Percentiles rank a stretch among this genome's conserved stretches.
Conservation (phyloP, 2,888 invertebrate genomes). For the Shargacucullia verbasci region DNA sequence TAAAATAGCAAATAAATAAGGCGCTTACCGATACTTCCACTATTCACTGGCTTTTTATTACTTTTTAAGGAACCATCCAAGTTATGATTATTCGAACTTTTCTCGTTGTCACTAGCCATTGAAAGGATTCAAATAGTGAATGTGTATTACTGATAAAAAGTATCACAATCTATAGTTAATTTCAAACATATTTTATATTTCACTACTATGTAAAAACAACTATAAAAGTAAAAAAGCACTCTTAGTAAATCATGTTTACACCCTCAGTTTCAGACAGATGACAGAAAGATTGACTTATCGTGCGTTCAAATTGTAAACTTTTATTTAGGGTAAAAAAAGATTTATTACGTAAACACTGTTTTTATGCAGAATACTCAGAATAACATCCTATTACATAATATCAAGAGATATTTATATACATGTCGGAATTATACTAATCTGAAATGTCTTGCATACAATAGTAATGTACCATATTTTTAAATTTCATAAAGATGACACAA, state of each 20-base stretch:
- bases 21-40: conserved; percentile 76
- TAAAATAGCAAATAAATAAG: conserved; percentile 6
- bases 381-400: no score
- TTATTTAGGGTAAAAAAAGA: no score
- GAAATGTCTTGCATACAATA: no score
- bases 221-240: conserved; percentile 67
- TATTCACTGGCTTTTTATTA: conserved; percentile 76
- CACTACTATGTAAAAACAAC: conserved; percentile 53
- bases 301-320: no score
- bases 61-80: conserved; percentile 81
- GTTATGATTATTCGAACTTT: conserved; percentile 84
- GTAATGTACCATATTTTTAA: no score
- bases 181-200: conserved; percentile 47
- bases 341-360: no score
- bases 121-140: conserved; percentile 70
- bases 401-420: no score
- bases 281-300: conserved; percentile 33
- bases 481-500: no score
- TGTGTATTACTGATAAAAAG: conserved; percentile 25
- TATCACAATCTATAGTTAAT: conserved; percentile 54
- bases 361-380: no score
- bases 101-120: conserved; percentile 88
- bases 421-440: no score
- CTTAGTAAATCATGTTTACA: conserved; percentile 79
- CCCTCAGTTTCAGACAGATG: conserved; percentile 65